Conservation (phyloP, 2,888 invertebrate genomes). For the Tenthredo amoena region DNA sequence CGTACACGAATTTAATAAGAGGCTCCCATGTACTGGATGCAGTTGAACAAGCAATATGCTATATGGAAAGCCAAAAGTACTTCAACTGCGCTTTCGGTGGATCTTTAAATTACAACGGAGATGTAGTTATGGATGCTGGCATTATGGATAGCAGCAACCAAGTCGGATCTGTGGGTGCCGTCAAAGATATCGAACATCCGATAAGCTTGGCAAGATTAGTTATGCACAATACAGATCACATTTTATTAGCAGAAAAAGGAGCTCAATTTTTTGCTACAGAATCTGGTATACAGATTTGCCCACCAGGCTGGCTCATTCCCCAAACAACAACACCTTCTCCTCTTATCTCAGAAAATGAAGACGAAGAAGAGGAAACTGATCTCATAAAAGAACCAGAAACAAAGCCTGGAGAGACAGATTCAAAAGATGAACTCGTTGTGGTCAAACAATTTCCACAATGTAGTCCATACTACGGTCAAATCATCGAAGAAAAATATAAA, state of each 20-base stretch:
- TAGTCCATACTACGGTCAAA: slow-evolving; percentile 34
- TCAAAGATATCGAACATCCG: slow-evolving; percentile 64
- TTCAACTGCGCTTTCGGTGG: slow-evolving; percentile 61
- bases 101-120: slow-evolving; percentile 56
- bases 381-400: background rate
- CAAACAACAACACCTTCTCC: background rate
- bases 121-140: slow-evolving; percentile 63
- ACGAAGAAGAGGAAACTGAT: slow-evolving; percentile 33
- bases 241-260: slow-evolving; percentile 66
- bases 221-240: slow-evolving; percentile 63
- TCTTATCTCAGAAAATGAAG: background rate
- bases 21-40: slow-evolving; percentile 61
- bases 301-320: slow-evolving; percentile 53
- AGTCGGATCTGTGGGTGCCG: slow-evolving; percentile 65
- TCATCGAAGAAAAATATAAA: slow-evolving; percentile 10
- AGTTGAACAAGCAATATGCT: slow-evolving; percentile 62
- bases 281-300: slow-evolving; percentile 57
- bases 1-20: slow-evolving; percentile 63
- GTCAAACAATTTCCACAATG: slow-evolving; percentile 45
- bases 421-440: background rate
- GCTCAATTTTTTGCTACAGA: slow-evolving; percentile 61
- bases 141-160: slow-evolving; percentile 61
- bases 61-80: slow-evolving; percentile 62
- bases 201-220: slow-evolving; percentile 66
- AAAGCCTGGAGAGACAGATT: background rate